A percentile compares a stretch with the other conserved stretches of the same genome.
These are phyloP conservation scores for Passer montanus DNA, from an alignment of 2,113 vertebrate species.

Conservation along the genomic window DNA sequence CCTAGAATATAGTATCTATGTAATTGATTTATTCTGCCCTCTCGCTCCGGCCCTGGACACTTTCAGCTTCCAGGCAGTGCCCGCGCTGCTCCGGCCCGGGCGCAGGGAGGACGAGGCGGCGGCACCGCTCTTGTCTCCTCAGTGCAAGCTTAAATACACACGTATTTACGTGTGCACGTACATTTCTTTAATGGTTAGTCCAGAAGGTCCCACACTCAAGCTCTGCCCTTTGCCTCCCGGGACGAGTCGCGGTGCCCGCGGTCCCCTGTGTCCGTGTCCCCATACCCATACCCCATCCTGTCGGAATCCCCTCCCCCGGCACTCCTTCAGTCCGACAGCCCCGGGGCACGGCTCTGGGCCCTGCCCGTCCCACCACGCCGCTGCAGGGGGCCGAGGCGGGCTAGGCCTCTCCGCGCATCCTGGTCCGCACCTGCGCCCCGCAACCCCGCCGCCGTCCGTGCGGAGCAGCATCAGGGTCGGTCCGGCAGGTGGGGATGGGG, in stretches of 20 bases:
- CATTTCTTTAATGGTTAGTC: not conserved
- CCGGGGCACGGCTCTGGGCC: not conserved
- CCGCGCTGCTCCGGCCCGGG: not conserved
- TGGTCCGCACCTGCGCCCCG: not conserved
- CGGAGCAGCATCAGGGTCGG: not conserved
- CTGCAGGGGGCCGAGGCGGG: not conserved
- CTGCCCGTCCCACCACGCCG: not conserved
- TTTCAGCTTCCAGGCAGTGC: not conserved
- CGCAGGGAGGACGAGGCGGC: not conserved
- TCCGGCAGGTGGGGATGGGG: not conserved
- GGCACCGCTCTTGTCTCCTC: not conserved
- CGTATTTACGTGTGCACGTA: no score
- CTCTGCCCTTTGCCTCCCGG: not conserved
- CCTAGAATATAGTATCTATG: not conserved
- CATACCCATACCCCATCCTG: no score
- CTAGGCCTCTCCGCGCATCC: slow-evolving; percentile 18
- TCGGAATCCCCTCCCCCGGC: not conserved
- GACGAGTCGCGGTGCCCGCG: not conserved
- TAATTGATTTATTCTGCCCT: not conserved
- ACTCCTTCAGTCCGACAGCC: not conserved
- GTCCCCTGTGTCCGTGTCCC: rapidly evolving
- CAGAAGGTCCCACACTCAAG: not conserved
- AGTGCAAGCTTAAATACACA: not conserved
- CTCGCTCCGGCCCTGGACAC: not conserved
- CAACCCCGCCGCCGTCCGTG: not conserved